Evolutionary conservation across 2,888 invertebrate species (phyloP), one percentile per base, ranked within the genome.

Genomic region (Noctua comes): DNA sequence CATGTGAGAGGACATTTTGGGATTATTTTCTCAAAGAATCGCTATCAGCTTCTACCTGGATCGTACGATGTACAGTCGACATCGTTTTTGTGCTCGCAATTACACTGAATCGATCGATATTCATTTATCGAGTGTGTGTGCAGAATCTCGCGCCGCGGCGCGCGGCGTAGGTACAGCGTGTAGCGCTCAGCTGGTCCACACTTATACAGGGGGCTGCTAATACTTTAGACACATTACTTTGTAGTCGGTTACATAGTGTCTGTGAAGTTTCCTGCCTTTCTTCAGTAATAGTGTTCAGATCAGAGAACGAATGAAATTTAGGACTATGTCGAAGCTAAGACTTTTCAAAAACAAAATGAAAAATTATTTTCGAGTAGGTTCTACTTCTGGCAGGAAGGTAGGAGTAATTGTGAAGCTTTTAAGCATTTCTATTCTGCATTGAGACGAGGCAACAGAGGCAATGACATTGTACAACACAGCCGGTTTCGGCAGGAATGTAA

Each of bases 71-170:
- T 70, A 31, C 57, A 73, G 73, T 83, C 83, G 81, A 89, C 88
- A 88, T 86, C 77, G 90, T 92, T 91, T 91, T 92, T 91, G 88
- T 84, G 81, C 82, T 84, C 73, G 81, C 88, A 91, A 90, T 91
- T 92, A 91, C 88, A 83, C 83, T 88, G 89, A 90, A 91, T 85
- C 90, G 85, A 93, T 92, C 91, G 91, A 91, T 91, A 92, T 91
- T 91, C 87, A 91, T 91, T 90, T 91, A 91, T 89, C 83, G 86
- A 86, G 78, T 85, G 85, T 85, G 85, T 85, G 80, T 87, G 79
- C 79, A 86, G 83, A 85, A 89, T 88, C 82, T 87, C 82, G 76
- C 81, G 84, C 79, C 77, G 57, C 74, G 54, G 27, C 27, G 31
- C 77, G 57, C 74, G 54, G 27, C 27, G 31, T 75, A 5, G 36